Base-by-base conservation (phyloP, 2,797 vertebrate species). In the Poeciliopsis gracilis region DNA sequence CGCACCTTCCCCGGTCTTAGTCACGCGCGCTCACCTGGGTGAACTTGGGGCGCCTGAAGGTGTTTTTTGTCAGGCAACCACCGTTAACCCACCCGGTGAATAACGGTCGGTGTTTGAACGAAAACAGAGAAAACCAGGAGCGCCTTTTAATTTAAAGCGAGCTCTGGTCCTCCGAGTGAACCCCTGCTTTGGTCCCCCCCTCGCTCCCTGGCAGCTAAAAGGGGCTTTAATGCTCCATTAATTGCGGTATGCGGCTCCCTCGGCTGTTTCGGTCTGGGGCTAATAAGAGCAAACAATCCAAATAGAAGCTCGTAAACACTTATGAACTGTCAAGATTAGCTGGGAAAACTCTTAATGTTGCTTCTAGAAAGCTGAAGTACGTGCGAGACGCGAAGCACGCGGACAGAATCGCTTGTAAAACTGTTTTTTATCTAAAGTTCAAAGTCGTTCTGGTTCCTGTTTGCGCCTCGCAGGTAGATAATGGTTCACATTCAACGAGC, bases 21-120 rank as follows among this genome's bases (percentile, higher is more conserved):
- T 86, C 86, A 86, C 78, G 71, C 74, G 70, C 75, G 1, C 77
- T 77, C 84, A 88, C 88, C 85, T 87, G 89, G 1, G 30, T 10
- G 7, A 67, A 61, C 25, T 5, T n/a, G 59, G 33, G 28, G 61
- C 1, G 61, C 61, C 28, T 23, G 61, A 66, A 36, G 61, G 61
- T 16, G 15, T 20, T 20, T 66, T 66, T 8, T 38, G 23, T 38
- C 61, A 66, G 18, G 20, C 7, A 2, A 4, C 23, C 63, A 41
- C 63, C 63, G 36, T 67, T 67, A 25, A 25, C 25, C 25, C 63
- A 67, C 63, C 2, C 2, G 49, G 20, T 23, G 20, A 23, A 51
- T 23, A 23, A 20, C 63, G 59, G 59, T 9, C 36, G 16, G 18
- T 51, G 18, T 33, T 33, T 33, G 33, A 63, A 36, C 18, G 12